These are phyloP conservation scores for Diorhabda carinulata DNA, from an alignment of 1,140 invertebrate species.

Conservation along the genomic window DNA sequence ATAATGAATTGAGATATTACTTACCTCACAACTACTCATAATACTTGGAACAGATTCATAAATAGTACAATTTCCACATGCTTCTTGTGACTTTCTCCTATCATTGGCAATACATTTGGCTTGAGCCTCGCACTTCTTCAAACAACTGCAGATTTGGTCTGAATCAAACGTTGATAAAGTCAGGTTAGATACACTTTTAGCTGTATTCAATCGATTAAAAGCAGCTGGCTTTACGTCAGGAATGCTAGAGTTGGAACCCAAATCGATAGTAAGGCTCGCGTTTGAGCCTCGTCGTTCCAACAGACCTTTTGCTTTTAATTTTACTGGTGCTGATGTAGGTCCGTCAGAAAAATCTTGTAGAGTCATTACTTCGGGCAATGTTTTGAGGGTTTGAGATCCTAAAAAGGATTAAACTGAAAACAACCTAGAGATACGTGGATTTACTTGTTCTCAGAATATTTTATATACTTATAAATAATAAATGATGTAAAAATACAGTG, in stretches of 20 bases:
- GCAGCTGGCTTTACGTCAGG: constrained; percentile 30
- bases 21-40: constrained; percentile 28
- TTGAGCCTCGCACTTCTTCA: constrained; percentile 27
- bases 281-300: constrained; percentile 79
- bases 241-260: constrained; percentile 41
- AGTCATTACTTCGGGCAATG: constrained; percentile 62
- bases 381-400: constrained; percentile 53
- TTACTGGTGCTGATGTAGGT: constrained; percentile 50
- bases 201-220: constrained; percentile 37
- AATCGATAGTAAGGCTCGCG: constrained; percentile 70
- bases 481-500: too few species aligned
- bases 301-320: constrained; percentile 57
- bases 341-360: constrained; percentile 58
- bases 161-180: constrained; percentile 38
- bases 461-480: too few species aligned
- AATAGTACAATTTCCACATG: constrained; percentile 44
- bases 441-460: too few species aligned
- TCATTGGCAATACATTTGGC: constrained; percentile 21
- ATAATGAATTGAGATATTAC: not conserved
- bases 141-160: constrained; percentile 33
- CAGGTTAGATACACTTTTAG: constrained; percentile 44
- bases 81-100: constrained; percentile 41
- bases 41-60: constrained; percentile 43
- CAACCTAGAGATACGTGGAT: too few species aligned
- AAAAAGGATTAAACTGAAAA: not conserved